Conservation (phyloP, 2,113 vertebrate genomes). For the Carollia perspicillata region DNA sequence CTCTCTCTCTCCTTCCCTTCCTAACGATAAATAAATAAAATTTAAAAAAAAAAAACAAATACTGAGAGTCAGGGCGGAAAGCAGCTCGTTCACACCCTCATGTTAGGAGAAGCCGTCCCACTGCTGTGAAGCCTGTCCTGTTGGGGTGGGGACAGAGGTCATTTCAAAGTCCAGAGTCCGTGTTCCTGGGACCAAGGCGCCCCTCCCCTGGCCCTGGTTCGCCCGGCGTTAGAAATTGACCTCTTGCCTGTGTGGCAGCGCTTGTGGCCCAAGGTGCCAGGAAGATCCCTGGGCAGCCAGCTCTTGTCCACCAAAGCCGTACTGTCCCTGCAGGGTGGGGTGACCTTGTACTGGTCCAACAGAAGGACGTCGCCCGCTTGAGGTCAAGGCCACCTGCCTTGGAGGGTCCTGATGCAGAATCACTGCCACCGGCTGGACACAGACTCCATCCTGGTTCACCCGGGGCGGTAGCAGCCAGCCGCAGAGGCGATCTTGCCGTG, state of each 20-base stretch:
- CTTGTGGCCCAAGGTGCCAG: background rate
- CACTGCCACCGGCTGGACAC: constrained; percentile 93
- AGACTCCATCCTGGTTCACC: constrained; percentile 91
- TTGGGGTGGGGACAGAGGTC: background rate
- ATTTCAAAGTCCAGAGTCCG: background rate
- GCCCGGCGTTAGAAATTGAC: background rate
- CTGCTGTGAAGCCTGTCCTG: background rate
- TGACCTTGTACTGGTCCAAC: constrained; percentile 93
- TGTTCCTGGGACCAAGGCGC: background rate
- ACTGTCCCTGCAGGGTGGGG: constrained; percentile 93
- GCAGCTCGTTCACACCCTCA: background rate
- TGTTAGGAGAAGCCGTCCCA: background rate
- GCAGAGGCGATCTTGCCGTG: no score
- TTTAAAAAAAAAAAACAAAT: background rate
- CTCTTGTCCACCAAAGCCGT: constrained; percentile 62
- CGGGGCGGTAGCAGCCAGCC: background rate
- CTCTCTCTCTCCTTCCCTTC: no score
- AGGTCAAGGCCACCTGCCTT: constrained; percentile 93
- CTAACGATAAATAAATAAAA: no score
- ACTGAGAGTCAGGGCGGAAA: background rate
- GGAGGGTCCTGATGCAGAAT: constrained; percentile 91
- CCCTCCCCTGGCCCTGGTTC: background rate
- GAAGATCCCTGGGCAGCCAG: background rate
- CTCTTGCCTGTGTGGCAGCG: background rate
- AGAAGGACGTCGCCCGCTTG: constrained; percentile 92